Evolutionary conservation across 2,797 vertebrate species (phyloP).

Genomic region (Spizella passerina): DNA sequence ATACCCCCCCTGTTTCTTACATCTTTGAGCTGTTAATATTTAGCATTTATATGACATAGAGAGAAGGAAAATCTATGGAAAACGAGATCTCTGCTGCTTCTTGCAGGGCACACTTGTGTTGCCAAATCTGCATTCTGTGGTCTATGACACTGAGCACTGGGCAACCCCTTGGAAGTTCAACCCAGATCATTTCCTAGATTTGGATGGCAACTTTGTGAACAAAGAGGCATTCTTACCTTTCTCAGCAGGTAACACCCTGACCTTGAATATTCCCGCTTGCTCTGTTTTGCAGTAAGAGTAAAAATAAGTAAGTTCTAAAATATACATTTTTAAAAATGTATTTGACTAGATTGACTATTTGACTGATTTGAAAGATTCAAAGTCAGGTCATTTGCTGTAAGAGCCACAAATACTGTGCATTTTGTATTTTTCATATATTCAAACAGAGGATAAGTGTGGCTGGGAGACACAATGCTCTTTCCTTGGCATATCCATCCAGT

Average conservation of each 20-base stretch:
- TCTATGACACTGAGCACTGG: conserved; percentile 55
- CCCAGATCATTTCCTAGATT: conserved; percentile 66
- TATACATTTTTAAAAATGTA: fast-evolving
- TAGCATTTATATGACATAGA: not conserved
- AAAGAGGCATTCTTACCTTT: conserved; percentile 67
- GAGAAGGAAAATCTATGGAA: not conserved
- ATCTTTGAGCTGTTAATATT: not conserved
- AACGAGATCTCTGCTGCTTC: not conserved
- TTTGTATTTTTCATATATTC: not conserved
- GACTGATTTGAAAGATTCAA: not conserved
- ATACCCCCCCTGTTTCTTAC: not conserved
- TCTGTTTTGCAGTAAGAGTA: not conserved
- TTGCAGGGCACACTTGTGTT: conserved; percentile 52
- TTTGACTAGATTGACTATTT: not conserved
- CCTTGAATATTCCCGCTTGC: not conserved
- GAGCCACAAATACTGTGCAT: not conserved
- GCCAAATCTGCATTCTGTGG: conserved; percentile 56
- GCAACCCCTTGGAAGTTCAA: conserved; percentile 50
- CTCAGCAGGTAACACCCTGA: conserved; percentile 53
- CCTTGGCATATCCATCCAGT: not conserved
- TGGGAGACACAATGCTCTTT: not conserved
- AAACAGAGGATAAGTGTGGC: not conserved
- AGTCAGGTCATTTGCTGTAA: not conserved
- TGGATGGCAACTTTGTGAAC: conserved; percentile 54
- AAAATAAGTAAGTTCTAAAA: not conserved